These are phyloP conservation scores for Spea multiplicata DNA, from an alignment of 2,113 vertebrate species.

Conservation along the genomic window DNA sequence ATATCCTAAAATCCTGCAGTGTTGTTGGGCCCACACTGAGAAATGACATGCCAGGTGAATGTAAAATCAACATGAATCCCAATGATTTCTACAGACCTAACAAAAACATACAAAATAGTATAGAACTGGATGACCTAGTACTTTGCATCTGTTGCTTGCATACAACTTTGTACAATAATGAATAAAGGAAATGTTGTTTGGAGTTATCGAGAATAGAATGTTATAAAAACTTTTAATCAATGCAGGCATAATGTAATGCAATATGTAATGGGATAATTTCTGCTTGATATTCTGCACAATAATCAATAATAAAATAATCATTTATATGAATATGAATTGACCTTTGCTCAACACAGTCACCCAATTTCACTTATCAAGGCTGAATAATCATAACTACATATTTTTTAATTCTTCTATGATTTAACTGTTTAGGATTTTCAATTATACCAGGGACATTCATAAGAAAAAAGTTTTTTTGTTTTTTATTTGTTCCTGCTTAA, in stretches of 20 bases:
- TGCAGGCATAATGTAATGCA: neutral
- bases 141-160: too few species aligned
- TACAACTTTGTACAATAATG: too few species aligned
- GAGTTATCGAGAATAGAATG: neutral
- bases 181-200: neutral
- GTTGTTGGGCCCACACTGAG: too few species aligned
- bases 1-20: too few species aligned
- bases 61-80: too few species aligned
- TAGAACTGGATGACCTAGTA: too few species aligned
- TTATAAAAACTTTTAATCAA: neutral
- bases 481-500: too few species aligned
- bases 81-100: too few species aligned
- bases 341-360: neutral
- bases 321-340: neutral
- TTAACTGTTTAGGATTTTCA: neutral
- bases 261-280: neutral
- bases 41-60: too few species aligned
- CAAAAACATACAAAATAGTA: too few species aligned
- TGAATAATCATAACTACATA: constrained; percentile 3
- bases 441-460: too few species aligned
- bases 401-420: neutral
- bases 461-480: too few species aligned
- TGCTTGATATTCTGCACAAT: constrained; percentile 5
- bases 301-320: constrained; percentile 7
- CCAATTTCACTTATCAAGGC: neutral